Conservation (phyloP, 2,113 vertebrate species). For the Passer montanus region DNA sequence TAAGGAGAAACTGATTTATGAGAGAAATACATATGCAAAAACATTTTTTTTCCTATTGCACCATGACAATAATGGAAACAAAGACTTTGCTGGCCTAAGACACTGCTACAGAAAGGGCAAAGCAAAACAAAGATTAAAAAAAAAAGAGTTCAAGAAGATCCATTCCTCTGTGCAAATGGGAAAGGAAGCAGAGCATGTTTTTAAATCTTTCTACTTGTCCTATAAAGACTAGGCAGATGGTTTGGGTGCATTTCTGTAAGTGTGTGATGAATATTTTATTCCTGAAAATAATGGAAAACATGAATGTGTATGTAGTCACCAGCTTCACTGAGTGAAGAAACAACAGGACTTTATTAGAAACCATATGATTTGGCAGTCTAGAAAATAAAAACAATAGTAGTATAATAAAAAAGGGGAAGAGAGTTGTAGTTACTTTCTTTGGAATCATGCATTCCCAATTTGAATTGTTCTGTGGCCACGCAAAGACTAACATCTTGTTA, state of each 20-base stretch:
- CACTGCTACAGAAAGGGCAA: neutral
- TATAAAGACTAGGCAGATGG: neutral
- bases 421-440: neutral
- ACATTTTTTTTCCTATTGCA: neutral
- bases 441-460: neutral
- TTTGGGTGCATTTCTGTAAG: conserved; percentile 14
- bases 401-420: neutral
- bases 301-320: neutral
- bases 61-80: neutral
- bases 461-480: neutral
- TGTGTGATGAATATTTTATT: conserved; percentile 31
- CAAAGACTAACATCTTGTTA: neutral
- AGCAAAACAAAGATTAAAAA: neutral
- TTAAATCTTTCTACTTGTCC: neutral
- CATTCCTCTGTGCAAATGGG: neutral
- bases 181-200: neutral
- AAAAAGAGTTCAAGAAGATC: neutral
- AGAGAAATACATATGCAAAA: neutral
- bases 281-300: neutral
- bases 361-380: neutral
- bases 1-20: neutral
- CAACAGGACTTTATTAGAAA: neutral
- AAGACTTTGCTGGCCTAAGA: neutral
- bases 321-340: neutral
- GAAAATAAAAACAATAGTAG: neutral